Evolutionary conservation across 2,797 vertebrate species (phyloP).

Genomic region (Helarctos malayanus): DNA sequence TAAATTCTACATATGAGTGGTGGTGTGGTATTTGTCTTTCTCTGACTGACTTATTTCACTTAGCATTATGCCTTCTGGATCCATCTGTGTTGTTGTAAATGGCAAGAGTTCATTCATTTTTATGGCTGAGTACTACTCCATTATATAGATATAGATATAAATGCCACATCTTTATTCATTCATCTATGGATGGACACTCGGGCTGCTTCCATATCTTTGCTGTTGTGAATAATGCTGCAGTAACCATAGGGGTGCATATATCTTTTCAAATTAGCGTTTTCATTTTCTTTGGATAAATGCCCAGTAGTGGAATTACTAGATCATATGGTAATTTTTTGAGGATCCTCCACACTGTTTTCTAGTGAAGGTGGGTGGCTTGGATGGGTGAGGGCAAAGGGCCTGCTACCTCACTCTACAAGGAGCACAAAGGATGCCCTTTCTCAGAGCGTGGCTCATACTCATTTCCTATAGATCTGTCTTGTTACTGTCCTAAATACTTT

Average conservation of each 20-base stretch:
- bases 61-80: neutral
- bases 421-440: neutral
- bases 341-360: neutral
- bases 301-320: neutral
- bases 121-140: neutral
- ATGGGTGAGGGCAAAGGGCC: neutral
- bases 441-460: neutral
- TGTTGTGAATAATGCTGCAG: neutral
- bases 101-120: neutral
- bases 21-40: neutral
- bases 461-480: neutral
- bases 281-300: neutral
- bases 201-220: neutral
- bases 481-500: neutral
- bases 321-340: neutral
- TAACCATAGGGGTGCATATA: neutral
- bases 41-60: neutral
- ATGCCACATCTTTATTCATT: neutral
- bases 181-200: neutral
- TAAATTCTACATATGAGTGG: neutral
- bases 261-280: neutral
- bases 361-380: neutral
- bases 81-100: neutral
- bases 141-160: neutral
- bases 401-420: neutral